These are phyloP conservation scores for Zaprionus camerounensis DNA, from an alignment of 1,140 invertebrate species.

Conservation along the genomic window DNA sequence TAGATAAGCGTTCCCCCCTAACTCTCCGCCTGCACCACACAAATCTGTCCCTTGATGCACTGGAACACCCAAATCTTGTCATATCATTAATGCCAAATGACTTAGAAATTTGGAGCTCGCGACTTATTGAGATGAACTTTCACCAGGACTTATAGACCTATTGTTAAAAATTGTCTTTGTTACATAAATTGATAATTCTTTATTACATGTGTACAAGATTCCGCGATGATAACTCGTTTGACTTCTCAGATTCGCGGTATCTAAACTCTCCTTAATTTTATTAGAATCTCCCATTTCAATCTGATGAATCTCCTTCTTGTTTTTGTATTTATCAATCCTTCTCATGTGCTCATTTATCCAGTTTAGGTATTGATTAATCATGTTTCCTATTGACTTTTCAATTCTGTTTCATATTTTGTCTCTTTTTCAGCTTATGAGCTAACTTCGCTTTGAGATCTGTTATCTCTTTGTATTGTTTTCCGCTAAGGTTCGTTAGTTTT, in stretches of 20 bases:
- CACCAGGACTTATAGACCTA: not conserved
- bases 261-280: not conserved
- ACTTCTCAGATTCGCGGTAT: not conserved
- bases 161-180: not conserved
- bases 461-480: not conserved
- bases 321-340: too few species aligned
- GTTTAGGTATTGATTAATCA: too few species aligned
- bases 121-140: conserved; percentile 60
- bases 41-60: not conserved
- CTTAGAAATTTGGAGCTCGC: conserved; percentile 46
- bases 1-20: conserved; percentile 21
- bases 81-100: conserved; percentile 43
- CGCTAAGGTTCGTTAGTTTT: too few species aligned
- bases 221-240: not conserved
- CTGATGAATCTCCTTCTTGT: too few species aligned
- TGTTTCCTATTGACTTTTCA: too few species aligned
- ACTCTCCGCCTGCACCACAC: conserved; percentile 41
- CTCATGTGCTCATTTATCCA: too few species aligned
- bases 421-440: too few species aligned
- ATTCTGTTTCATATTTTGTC: too few species aligned
- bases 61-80: conserved; percentile 40
- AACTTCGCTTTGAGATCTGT: too few species aligned
- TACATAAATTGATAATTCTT: not conserved
- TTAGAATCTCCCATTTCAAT: not conserved
- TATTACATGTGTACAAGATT: not conserved